These are phyloP conservation scores for Psococerastis gibbosa DNA, from an alignment of 2,888 invertebrate species.

Conservation along the genomic window DNA sequence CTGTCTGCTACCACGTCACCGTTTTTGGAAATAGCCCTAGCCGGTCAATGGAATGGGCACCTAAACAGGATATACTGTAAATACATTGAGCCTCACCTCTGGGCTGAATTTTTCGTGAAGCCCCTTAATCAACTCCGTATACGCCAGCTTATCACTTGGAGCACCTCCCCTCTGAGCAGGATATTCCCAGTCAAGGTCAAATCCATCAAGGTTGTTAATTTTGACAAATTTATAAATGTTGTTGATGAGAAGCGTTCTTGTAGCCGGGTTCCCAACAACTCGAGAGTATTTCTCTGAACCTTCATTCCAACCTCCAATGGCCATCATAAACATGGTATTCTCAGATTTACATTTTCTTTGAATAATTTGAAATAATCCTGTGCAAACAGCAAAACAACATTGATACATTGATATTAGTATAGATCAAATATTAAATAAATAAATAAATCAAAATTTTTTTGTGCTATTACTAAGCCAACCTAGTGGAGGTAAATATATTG, in stretches of 20 bases:
- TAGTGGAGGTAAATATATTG: no score
- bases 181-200: constrained; percentile 58
- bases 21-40: no score
- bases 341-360: no score
- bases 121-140: background rate
- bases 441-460: constrained; percentile 7
- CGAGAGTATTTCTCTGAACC: constrained; percentile 37
- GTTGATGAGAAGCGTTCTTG: constrained; percentile 34
- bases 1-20: no score
- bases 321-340: constrained; percentile 35
- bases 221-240: constrained; percentile 34
- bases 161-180: constrained; percentile 37
- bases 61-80: no score
- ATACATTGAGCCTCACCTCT: background rate
- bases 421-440: background rate
- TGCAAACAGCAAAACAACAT: no score
- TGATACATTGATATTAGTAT: no score
- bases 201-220: constrained; percentile 42
- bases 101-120: background rate
- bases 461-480: no score
- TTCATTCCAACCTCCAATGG: constrained; percentile 52
- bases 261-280: constrained; percentile 27
- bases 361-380: no score
- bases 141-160: constrained; percentile 22
- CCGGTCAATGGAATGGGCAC: no score